Percentiles rank a stretch among this genome's conserved stretches.
phyloP scores from a whole-genome alignment of 2,113 vertebrate genomes.

The Natator depressus region DNA sequence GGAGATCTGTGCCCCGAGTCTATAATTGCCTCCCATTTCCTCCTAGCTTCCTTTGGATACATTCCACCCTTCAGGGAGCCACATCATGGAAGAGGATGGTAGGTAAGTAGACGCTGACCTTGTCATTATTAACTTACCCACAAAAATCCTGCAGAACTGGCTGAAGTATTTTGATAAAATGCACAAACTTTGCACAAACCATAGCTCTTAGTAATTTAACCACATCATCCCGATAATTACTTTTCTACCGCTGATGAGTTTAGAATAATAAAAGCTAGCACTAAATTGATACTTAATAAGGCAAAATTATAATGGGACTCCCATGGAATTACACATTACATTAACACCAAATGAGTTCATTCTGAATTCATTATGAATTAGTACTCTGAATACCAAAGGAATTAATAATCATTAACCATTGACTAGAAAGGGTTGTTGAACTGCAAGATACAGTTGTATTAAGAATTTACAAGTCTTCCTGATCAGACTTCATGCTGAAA shows the following conservation, averaged over 20 bases:
- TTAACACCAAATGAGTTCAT: constrained; percentile 69
- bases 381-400: constrained; percentile 56
- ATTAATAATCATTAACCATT: constrained; percentile 68
- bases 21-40: neutral
- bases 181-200: neutral
- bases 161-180: neutral
- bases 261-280: constrained; percentile 35
- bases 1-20: neutral
- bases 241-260: constrained; percentile 50
- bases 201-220: constrained; percentile 19
- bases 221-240: constrained; percentile 33
- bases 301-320: constrained; percentile 57
- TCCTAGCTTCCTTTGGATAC: neutral
- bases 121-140: neutral
- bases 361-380: constrained; percentile 75
- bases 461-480: constrained; percentile 16
- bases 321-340: constrained; percentile 59
- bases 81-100: neutral
- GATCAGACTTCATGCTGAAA: neutral
- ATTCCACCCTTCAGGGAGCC: neutral
- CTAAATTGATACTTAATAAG: constrained; percentile 68
- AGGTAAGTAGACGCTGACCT: neutral
- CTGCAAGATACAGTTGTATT: neutral
- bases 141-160: neutral
- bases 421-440: neutral